These are phyloP conservation scores for Bathynomus jamesi DNA, from an alignment of 1,140 invertebrate genomes.

Conservation along the genomic window DNA sequence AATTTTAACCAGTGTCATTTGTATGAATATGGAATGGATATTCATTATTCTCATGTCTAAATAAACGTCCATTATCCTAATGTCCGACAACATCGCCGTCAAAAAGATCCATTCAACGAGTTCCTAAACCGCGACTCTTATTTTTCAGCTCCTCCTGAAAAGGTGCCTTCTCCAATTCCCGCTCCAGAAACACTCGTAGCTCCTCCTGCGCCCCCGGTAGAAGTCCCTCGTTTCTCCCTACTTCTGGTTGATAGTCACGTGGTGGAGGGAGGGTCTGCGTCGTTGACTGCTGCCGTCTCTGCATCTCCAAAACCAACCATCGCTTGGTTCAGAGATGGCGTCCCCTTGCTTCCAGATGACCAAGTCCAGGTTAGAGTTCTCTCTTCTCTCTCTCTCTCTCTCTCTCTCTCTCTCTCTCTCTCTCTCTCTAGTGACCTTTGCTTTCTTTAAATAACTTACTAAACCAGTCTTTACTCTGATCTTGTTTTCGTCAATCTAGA, in stretches of 20 bases:
- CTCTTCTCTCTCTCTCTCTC: no score
- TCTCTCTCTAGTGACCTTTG: no score
- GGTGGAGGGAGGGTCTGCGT: slow-evolving; percentile 40
- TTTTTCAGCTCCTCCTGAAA: slow-evolving; percentile 18
- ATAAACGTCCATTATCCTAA: no score
- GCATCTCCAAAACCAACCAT: slow-evolving; percentile 63
- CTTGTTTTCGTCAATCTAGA: no score
- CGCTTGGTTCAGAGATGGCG: slow-evolving; percentile 65
- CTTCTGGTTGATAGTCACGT: slow-evolving; percentile 42
- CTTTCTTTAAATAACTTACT: no score
- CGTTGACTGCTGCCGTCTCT: slow-evolving; percentile 50
- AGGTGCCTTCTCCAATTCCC: slow-evolving; percentile 12
- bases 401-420: no score
- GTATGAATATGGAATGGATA: no score
- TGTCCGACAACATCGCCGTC: no score
- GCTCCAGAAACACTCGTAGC: not conserved
- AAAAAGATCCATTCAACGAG: no score
- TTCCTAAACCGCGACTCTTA: not conserved
- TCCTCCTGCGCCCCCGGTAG: not conserved
- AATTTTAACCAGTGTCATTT: no score
- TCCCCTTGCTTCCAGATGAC: slow-evolving; percentile 29
- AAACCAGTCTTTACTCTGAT: no score
- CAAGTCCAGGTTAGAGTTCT: slow-evolving; percentile 29
- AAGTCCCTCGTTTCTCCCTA: slow-evolving; percentile 39
- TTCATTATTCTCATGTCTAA: no score